Conservation (phyloP, 2,797 vertebrate species). For the Galagoides demidoff region DNA sequence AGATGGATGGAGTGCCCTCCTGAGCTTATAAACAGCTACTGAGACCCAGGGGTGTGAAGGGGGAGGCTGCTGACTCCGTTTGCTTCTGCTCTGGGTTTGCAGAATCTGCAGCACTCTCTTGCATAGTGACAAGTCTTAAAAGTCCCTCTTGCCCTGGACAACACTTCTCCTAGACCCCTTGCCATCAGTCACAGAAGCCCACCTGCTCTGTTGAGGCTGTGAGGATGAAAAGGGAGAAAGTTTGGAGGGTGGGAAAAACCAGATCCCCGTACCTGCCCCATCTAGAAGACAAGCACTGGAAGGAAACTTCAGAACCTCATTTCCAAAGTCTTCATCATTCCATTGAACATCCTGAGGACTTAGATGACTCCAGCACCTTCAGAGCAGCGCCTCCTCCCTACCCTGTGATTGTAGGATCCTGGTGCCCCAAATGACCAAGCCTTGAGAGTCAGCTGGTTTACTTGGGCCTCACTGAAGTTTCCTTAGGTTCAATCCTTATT, state of each 20-base stretch:
- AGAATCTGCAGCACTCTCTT: background rate
- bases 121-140: rapidly evolving
- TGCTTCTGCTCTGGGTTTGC: background rate
- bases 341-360: background rate
- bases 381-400: rapidly evolving
- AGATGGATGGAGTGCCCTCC: background rate
- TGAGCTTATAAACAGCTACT: background rate
- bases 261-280: background rate
- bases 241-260: background rate
- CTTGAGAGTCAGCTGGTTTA: background rate
- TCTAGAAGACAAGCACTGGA: background rate
- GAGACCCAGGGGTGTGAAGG: background rate
- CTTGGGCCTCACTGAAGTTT: background rate
- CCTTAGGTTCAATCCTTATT: background rate
- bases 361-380: background rate
- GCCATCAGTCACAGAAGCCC: too few species aligned
- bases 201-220: background rate
- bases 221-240: too few species aligned
- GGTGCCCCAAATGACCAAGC: background rate
- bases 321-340: background rate
- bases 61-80: background rate
- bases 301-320: background rate
- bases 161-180: background rate
- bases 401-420: background rate
- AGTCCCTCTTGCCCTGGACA: background rate